Evolutionary conservation across 1,140 invertebrate genomes (phyloP), one percentile per base, ranked within the genome.

Genomic region (Melanaphis sacchari): DNA sequence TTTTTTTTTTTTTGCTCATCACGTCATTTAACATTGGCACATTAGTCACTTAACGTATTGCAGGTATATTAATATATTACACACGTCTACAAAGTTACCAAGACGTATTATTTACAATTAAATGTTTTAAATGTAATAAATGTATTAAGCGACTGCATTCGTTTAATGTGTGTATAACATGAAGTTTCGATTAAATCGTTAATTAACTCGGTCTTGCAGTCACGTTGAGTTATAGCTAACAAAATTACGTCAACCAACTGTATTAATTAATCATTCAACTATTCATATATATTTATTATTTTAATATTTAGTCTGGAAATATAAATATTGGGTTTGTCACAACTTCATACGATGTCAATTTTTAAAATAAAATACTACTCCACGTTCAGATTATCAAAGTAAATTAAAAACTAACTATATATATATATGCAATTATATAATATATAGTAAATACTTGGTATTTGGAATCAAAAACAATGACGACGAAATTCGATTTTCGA

Each of bases 401-500:
- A 52, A 88, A 88, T 88, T 88, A 89, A 89, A 89, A 89, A 89
- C 7, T 3, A 40, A 40, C 36, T 38, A 36, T n/a, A 87, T 36
- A n/a, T n/a, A 87, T 76, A 76, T 76, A 31, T 76, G n/a, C 59
- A n/a, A n/a, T 76, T n/a, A 76, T 76, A 76, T 76, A n/a, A 76
- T 76, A 66, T 66, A 66, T 43, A 87, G 26, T 76, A 76, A 24
- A 18, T 21, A 26, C 46, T 46, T 24, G 46, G 41, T 21, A 59
- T 91, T 76, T 66, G 90, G 26, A 31, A 91, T 24, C 18, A 21
- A 76, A 66, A 66, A 43, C 89, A 90, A 90, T 22, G 40, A 26
- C 21, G 54, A 43, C 15, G 59, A 41, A 91, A 66, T 91, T 91
- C 54, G 54, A 91, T 91, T 66, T 90, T 41, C 38, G 54, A 66